Percentiles rank a stretch among this genome's conserved stretches.
Conservation (phyloP, 2,797 vertebrate genomes). For the Benthosema pterotum region DNA sequence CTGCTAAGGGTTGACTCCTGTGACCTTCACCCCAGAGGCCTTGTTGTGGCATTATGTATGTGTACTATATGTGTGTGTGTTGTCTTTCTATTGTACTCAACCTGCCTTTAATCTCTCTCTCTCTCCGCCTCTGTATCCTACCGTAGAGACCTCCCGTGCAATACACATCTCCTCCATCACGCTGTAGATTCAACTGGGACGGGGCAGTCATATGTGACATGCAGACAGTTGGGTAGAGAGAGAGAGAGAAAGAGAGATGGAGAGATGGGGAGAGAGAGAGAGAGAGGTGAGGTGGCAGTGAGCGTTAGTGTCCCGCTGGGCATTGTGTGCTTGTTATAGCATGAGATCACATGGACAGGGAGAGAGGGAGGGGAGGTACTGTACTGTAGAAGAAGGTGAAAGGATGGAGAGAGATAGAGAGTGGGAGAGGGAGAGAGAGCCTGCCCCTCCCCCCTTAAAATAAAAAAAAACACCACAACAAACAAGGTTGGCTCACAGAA, state of each 20-base stretch:
- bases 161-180: conserved; percentile 46
- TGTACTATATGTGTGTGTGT: conserved; percentile 37
- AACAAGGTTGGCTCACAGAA: conserved; percentile 48
- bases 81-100: conserved; percentile 61
- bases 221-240: conserved; percentile 36
- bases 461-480: conserved; percentile 55
- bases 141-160: conserved; percentile 54
- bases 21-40: conserved; percentile 69
- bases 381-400: conserved; percentile 33
- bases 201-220: conserved; percentile 73
- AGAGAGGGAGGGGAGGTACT: conserved; percentile 27
- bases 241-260: conserved; percentile 30
- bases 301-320: conserved; percentile 69
- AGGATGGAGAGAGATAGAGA: conserved; percentile 37
- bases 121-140: conserved; percentile 3
- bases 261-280: too few species aligned
- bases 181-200: conserved; percentile 60
- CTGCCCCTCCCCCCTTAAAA: too few species aligned
- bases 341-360: conserved; percentile 71
- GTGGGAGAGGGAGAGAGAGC: conserved; percentile 49
- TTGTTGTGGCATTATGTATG: conserved; percentile 49
- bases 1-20: conserved; percentile 60
- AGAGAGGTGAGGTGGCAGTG: conserved; percentile 44
- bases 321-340: conserved; percentile 77
- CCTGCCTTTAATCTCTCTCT: conserved; percentile 32